Evolutionary conservation across 2,888 invertebrate species (phyloP).

Genomic region (Erannis defoliaria): DNA sequence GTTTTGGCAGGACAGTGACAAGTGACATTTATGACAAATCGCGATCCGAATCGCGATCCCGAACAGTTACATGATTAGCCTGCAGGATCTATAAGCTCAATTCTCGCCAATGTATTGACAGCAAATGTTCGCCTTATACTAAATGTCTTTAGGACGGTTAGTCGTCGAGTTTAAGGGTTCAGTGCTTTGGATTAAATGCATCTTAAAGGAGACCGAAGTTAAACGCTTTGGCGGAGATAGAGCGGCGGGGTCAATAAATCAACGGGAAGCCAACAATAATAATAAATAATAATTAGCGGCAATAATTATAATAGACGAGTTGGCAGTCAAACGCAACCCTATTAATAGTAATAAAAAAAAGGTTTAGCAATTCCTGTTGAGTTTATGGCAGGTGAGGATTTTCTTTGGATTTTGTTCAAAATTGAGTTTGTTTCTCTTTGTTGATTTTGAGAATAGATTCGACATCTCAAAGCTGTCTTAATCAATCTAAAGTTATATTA

Average conservation of each 20-base stretch:
- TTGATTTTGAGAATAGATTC: no score
- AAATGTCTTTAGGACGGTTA: background rate
- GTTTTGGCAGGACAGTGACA: no score
- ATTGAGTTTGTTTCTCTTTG: conserved; percentile 3
- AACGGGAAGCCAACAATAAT: no score
- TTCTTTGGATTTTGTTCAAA: conserved; percentile 6
- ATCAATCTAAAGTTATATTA: no score
- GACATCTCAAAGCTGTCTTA: no score
- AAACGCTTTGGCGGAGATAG: conserved; percentile 22
- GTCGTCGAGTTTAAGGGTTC: conserved; percentile 2
- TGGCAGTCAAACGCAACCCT: no score
- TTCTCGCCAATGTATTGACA: background rate
- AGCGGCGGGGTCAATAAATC: conserved; percentile 26
- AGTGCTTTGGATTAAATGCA: conserved; percentile 15
- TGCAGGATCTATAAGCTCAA: background rate
- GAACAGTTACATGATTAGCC: background rate
- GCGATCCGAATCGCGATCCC: no score
- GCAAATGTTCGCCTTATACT: background rate
- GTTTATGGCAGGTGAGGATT: conserved; percentile 31
- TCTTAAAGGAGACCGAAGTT: conserved; percentile 11
- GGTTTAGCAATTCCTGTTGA: conserved; percentile 5
- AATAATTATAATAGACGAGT: no score
- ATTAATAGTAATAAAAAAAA: no score
- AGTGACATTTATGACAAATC: no score
- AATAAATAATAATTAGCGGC: no score